Base-by-base conservation (phyloP, 2,113 vertebrate species). In the Mirza zaza region DNA sequence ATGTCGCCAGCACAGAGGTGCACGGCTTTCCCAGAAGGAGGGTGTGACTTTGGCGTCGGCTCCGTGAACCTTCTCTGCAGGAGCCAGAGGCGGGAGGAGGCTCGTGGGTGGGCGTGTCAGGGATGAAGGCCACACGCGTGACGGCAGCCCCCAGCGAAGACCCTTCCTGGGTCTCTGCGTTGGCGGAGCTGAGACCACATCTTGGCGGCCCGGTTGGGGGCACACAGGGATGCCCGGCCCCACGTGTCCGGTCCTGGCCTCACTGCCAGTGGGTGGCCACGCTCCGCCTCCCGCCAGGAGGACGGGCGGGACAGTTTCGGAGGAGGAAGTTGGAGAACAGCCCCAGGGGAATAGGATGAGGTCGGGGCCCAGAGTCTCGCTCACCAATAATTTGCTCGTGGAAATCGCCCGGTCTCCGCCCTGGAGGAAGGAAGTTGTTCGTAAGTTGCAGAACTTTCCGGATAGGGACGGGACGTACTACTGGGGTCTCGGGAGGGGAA, bases 31-130 rank as follows among this genome's bases (percentile, higher is more conserved):
- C 42, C 36, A 9, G 50, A 4, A 32, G 34, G 32, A 13, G n/a
- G 34, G 6, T 17, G n/a, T 18, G 84, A 32, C 32, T 4, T 45
- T 20, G 45, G 57, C 0, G 0, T 14, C 29, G 10, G 14, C n/a
- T 11, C 5, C 0, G 0, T 9, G 8, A 1, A 8, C 1, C 0
- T 6, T 10, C 71, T 8, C 15, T 8, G 1, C 45, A 4, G 18
- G 79, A 23, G 3, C 52, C 55, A 21, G 55, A 21, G 55, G 55
- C 4, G 5, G 50, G 6, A 8, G 67, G 25, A 57, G 45, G 7
- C 73, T 6, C 8, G 50, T 7, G 34, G 63, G 63, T 48, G 6
- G 1, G 8, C 0, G 0, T 1, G 52, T 34, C 25, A 0, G n/a
- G 20, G 27, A 75, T 76, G 17, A 17, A 11, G 34, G 68, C 25